These are phyloP conservation scores for Brachionus paranguensis DNA, from an alignment of 1,140 invertebrate species.

Conservation along the genomic window DNA sequence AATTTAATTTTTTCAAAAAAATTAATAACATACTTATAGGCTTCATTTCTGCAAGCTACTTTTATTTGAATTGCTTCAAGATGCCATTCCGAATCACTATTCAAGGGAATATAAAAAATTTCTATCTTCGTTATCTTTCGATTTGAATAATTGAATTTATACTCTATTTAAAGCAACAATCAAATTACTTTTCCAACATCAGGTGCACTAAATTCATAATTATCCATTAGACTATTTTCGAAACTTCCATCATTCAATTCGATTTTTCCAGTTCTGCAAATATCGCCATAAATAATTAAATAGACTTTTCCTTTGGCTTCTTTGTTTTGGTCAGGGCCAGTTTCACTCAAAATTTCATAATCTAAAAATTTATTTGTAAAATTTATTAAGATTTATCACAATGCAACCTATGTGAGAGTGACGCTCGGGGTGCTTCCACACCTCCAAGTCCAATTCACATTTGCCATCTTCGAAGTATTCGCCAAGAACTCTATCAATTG, in stretches of 20 bases:
- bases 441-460: constrained; percentile 33
- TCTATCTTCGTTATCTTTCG: constrained; percentile 6
- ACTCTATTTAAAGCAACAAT: too few relatives aligned
- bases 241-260: constrained; percentile 27
- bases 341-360: constrained; percentile 37
- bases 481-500: neutral
- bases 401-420: neutral
- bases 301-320: constrained; percentile 33
- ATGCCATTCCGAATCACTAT: neutral
- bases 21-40: neutral
- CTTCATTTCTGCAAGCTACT: constrained; percentile 26
- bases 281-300: constrained; percentile 20
- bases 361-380: neutral
- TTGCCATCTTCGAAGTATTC: constrained; percentile 38
- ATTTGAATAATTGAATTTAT: neutral
- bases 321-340: constrained; percentile 17
- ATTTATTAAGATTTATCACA: too few relatives aligned
- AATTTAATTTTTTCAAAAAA: neutral
- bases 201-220: constrained; percentile 35
- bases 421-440: constrained; percentile 26
- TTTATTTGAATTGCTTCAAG: constrained; percentile 34
- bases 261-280: constrained; percentile 33
- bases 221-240: constrained; percentile 29
- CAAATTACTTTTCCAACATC: constrained; percentile 28
- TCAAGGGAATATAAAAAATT: constrained; percentile 35